Percentiles rank a stretch among this genome's conserved stretches.
Conservation (phyloP, 2,113 vertebrate genomes). For the Notarius lentiginosus region DNA sequence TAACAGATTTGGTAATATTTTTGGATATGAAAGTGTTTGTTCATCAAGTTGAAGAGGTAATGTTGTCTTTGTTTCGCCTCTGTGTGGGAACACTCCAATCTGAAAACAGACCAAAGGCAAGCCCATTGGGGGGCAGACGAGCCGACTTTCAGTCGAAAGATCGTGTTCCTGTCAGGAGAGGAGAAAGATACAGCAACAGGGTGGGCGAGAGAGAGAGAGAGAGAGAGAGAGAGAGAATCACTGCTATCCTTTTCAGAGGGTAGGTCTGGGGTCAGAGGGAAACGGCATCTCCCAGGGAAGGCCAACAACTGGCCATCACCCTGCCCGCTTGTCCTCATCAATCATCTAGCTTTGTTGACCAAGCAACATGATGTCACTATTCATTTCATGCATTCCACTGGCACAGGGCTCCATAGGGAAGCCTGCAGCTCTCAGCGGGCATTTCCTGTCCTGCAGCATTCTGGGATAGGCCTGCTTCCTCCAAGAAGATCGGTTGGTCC, state of each 20-base stretch:
- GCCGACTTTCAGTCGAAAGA: constrained; percentile 33
- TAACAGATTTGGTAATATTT: background rate
- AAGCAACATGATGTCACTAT: constrained; percentile 82
- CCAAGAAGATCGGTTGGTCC: constrained; percentile 66
- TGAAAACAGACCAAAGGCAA: constrained; percentile 38
- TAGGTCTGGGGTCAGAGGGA: constrained; percentile 65
- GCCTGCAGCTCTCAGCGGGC: constrained; percentile 73
- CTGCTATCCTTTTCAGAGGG: constrained; percentile 70
- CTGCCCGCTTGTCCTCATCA: constrained; percentile 82
- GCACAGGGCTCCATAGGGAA: constrained; percentile 71
- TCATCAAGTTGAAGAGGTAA: background rate
- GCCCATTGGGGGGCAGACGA: constrained; percentile 24
- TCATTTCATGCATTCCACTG: constrained; percentile 81
- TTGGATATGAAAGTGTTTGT: constrained; percentile 18
- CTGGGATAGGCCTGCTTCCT: constrained; percentile 71
- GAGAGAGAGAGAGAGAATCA: constrained; percentile 54
- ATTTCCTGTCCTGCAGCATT: constrained; percentile 72
- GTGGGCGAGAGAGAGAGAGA: constrained; percentile 54
- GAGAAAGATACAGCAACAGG: constrained; percentile 23
- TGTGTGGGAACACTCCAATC: constrained; percentile 35
- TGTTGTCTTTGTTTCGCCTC: constrained; percentile 3
- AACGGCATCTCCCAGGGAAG: constrained; percentile 74
- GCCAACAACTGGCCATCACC: constrained; percentile 75
- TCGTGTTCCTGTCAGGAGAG: constrained; percentile 32
- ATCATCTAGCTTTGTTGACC: constrained; percentile 83